Base-by-base conservation (phyloP, 2,113 vertebrate genomes). In the Callionymus lyra region DNA sequence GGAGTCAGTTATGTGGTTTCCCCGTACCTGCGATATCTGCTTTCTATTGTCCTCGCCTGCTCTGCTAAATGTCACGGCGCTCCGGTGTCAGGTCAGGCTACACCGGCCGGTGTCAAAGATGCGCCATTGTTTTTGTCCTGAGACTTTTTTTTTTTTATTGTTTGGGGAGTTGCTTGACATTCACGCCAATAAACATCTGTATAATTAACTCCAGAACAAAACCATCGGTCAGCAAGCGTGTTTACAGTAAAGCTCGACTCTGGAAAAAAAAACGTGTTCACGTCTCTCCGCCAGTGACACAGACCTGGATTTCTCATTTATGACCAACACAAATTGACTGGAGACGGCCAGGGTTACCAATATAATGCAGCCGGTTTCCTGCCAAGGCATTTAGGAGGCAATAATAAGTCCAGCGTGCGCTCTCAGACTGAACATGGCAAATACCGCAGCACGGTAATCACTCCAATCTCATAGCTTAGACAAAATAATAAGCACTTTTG, bases 151-250 rank as follows among this genome's bases (percentile, higher is more conserved):
- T 53, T 66, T 65, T 60, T 66, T 68, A 66, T 57, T 74, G 55
- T 70, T 59, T 34, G 58, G 56, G 70, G 73, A 70, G 71, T 63
- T 52, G 67, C 63, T 59, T 79, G 67, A 77, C 70, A 81, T 68
- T 76, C 66, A 72, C 62, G 57, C 67, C 75, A 38, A 58, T 78
- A 79, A 85, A 73, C 44, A 43, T 74, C 56, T 48, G 52, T 72
- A 69, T 83, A 79, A 87, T 84, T 74, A 81, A 81, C 68, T 76
- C 76, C 81, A 85, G 80, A 77, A 53, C 55, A 67, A 41, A 32
- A 63, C 50, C 65, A 58, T 68, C 36, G 53, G 42, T 69, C 60
- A 53, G 67, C 73, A 73, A n/a, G 58, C 65, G 72, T 77, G 75
- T 74, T 79, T 77, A 69, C 72, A 63, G 73, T 76, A 74, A 79